phyloP scores from a whole-genome alignment of 2,113 vertebrate species.

The Aspidoscelis tigris region DNA sequence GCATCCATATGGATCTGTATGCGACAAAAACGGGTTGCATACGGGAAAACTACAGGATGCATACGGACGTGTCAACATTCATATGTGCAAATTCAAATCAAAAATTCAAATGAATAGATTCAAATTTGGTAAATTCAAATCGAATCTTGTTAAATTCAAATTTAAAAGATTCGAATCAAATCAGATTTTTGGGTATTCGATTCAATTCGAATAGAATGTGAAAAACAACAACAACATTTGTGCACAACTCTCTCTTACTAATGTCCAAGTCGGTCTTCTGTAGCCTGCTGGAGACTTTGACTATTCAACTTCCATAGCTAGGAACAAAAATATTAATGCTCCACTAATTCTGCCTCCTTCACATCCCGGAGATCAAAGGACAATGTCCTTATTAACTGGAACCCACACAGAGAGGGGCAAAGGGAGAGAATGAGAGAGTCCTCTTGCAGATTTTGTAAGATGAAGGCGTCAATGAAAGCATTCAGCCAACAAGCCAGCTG shows the following conservation, averaged over 20 bases:
- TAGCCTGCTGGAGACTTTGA: conserved; percentile 22
- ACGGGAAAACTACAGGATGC: no score
- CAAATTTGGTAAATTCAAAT: no score
- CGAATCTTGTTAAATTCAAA: no score
- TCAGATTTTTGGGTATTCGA: no score
- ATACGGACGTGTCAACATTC: no score
- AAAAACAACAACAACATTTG: background rate
- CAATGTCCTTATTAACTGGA: conserved; percentile 67
- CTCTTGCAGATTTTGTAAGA: conserved; percentile 60
- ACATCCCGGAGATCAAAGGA: conserved; percentile 61
- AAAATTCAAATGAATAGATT: no score
- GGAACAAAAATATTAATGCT: conserved; percentile 53
- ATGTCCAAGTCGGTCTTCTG: background rate
- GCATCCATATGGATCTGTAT: no score
- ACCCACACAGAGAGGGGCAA: conserved; percentile 45
- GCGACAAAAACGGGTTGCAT: no score
- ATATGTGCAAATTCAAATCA: no score
- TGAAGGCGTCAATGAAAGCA: conserved; percentile 63
- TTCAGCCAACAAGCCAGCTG: conserved; percentile 63
- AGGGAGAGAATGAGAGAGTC: background rate
- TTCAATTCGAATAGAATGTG: background rate
- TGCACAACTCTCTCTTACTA: background rate
- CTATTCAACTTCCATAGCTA: conserved; percentile 27
- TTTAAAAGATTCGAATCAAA: no score
- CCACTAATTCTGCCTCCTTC: conserved; percentile 60